Conservation (phyloP, 2,888 invertebrate species). For the Zeuzera pyrina region DNA sequence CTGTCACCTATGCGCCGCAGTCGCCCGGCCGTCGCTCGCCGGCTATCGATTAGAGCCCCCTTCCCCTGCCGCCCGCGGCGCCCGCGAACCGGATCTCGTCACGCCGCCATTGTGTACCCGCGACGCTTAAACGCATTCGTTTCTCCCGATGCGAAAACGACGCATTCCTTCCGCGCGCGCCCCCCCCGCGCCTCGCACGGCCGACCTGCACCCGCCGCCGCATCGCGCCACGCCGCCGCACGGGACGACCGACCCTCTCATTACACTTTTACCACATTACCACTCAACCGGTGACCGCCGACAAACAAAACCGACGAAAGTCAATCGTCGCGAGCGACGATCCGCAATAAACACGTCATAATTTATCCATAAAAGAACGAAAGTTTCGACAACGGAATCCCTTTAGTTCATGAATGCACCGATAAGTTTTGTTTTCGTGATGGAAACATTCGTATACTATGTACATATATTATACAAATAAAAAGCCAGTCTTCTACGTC, state of each 20-base stretch:
- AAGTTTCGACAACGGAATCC: slow-evolving; percentile 10
- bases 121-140: slow-evolving; percentile 74
- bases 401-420: no score
- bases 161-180: slow-evolving; percentile 71
- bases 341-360: slow-evolving; percentile 9
- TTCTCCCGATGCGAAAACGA: slow-evolving; percentile 74
- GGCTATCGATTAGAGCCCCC: slow-evolving; percentile 69
- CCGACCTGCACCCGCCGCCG: slow-evolving; percentile 34
- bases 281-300: slow-evolving; percentile 24
- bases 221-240: slow-evolving; percentile 41
- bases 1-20: slow-evolving; percentile 73
- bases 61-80: slow-evolving; percentile 43
- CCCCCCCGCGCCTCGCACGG: slow-evolving; percentile 47
- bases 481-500: no score
- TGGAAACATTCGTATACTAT: no score
- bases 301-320: slow-evolving; percentile 15
- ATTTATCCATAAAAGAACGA: slow-evolving; percentile 9
- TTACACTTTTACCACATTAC: slow-evolving; percentile 52
- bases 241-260: slow-evolving; percentile 47
- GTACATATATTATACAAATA: no score
- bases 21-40: slow-evolving; percentile 70
- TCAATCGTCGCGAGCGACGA: slow-evolving; percentile 7
- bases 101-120: slow-evolving; percentile 73
- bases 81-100: slow-evolving; percentile 73
- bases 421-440: no score